These are phyloP conservation scores for Habropoda laboriosa DNA, from an alignment of 1,140 invertebrate genomes.

Conservation along the genomic window DNA sequence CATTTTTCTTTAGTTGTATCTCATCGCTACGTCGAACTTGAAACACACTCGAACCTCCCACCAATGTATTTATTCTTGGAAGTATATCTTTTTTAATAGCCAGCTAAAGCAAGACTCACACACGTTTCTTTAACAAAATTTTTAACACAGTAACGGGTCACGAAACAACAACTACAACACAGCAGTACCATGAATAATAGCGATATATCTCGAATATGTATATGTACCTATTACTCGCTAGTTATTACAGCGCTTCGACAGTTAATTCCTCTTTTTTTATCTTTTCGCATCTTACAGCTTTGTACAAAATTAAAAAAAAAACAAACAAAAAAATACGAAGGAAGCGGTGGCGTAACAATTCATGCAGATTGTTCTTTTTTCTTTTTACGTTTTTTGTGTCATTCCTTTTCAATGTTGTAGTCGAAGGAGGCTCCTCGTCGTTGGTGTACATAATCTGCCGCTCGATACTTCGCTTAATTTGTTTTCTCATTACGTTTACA, in stretches of 20 bases:
- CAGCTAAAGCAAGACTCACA: slow-evolving; percentile 3
- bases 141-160: slow-evolving; percentile 39
- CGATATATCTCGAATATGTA: neutral
- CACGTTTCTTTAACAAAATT: slow-evolving; percentile 17
- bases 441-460: slow-evolving; percentile 44
- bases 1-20: neutral
- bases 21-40: neutral
- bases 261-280: slow-evolving; percentile 25
- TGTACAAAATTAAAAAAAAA: slow-evolving; percentile 31
- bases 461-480: slow-evolving; percentile 49
- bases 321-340: slow-evolving; percentile 25
- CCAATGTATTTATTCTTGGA: neutral
- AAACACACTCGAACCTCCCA: neutral
- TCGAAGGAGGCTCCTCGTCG: slow-evolving; percentile 44
- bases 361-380: slow-evolving; percentile 7
- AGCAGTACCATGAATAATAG: slow-evolving; percentile 15
- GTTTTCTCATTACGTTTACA: slow-evolving; percentile 54
- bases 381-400: slow-evolving; percentile 30
- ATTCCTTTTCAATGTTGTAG: slow-evolving; percentile 35
- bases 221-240: slow-evolving; percentile 5
- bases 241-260: slow-evolving; percentile 47
- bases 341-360: slow-evolving; percentile 14
- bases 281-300: slow-evolving; percentile 52
- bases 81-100: slow-evolving; percentile 8
- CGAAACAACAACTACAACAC: neutral